phyloP scores from a whole-genome alignment of 2,888 invertebrate genomes.

The Doris montereyensis region DNA sequence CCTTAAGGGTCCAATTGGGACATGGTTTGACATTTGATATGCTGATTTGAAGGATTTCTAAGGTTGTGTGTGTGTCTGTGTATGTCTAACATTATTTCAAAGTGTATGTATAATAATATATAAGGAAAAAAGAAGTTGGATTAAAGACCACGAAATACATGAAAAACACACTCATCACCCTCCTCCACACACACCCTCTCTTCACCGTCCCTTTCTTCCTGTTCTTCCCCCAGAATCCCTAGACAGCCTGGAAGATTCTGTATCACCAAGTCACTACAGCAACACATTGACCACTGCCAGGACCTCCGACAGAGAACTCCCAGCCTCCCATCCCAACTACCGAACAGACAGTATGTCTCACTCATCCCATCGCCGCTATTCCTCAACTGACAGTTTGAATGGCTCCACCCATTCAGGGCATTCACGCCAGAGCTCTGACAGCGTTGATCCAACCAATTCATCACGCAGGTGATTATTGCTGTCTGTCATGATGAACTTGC shows the following conservation, averaged over 20 bases:
- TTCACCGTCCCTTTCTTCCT: not conserved
- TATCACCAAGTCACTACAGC: slow-evolving; percentile 53
- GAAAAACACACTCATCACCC: not conserved
- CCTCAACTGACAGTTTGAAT: slow-evolving; percentile 65
- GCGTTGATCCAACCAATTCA: slow-evolving; percentile 51
- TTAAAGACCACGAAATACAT: not conserved
- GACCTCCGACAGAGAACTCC: no score
- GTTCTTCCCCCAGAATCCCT: slow-evolving; percentile 45
- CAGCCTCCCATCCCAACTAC: not conserved
- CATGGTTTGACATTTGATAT: no score
- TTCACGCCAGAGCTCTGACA: slow-evolving; percentile 63
- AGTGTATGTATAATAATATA: no score
- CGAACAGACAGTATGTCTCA: no score
- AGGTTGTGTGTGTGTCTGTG: no score
- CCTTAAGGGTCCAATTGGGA: no score
- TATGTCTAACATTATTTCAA: no score
- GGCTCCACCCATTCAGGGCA: slow-evolving; percentile 47
- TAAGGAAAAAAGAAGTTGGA: not conserved
- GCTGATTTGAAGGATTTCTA: no score
- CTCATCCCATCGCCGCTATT: slow-evolving; percentile 58
- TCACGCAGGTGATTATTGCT: slow-evolving; percentile 40
- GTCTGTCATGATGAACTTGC: no score
- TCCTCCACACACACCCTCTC: no score
- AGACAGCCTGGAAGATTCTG: slow-evolving; percentile 56
- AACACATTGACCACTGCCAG: slow-evolving; percentile 50